A percentile compares a stretch with the other conserved stretches of the same genome.
phyloP scores from a whole-genome alignment of 1,140 invertebrate genomes.

The Nixonia krombeini region DNA sequence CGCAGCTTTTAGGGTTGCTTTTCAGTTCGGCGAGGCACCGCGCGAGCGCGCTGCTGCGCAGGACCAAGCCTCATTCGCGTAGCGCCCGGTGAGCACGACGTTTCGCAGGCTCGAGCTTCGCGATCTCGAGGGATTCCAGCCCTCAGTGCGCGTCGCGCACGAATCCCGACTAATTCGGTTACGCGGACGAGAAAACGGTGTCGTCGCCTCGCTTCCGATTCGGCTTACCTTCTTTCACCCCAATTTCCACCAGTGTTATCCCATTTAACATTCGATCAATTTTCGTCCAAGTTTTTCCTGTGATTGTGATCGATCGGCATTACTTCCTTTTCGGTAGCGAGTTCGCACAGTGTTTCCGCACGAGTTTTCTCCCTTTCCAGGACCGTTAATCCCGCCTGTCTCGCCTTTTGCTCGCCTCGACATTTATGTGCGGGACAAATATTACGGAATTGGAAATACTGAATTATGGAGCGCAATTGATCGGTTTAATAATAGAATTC shows the following conservation, averaged over 20 bases:
- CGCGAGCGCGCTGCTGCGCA: constrained; percentile 61
- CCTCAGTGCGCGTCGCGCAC: too few relatives aligned
- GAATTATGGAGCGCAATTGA: constrained; percentile 9
- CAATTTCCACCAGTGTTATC: too few relatives aligned
- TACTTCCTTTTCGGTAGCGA: too few relatives aligned
- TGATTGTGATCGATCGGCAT: too few relatives aligned
- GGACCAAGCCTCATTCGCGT: constrained; percentile 62
- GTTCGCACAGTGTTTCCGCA: too few relatives aligned
- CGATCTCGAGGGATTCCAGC: constrained; percentile 16
- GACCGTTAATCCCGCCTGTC: too few relatives aligned
- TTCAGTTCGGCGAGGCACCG: constrained; percentile 53
- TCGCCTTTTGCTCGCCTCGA: too few relatives aligned
- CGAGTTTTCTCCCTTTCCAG: too few relatives aligned
- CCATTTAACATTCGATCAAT: not conserved
- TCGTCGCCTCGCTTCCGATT: not conserved
- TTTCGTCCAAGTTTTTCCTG: not conserved
- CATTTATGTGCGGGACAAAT: too few relatives aligned
- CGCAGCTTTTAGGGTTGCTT: constrained; percentile 45
- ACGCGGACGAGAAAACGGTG: constrained; percentile 9
- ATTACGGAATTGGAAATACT: too few relatives aligned
- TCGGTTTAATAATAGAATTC: constrained; percentile 4
- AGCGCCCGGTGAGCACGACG: constrained; percentile 53
- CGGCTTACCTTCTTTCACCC: not conserved
- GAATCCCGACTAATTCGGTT: too few relatives aligned
- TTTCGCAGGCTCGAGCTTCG: constrained; percentile 36